Evolutionary conservation across 2,888 invertebrate genomes (phyloP).

Genomic region (Pimpla rufipes): DNA sequence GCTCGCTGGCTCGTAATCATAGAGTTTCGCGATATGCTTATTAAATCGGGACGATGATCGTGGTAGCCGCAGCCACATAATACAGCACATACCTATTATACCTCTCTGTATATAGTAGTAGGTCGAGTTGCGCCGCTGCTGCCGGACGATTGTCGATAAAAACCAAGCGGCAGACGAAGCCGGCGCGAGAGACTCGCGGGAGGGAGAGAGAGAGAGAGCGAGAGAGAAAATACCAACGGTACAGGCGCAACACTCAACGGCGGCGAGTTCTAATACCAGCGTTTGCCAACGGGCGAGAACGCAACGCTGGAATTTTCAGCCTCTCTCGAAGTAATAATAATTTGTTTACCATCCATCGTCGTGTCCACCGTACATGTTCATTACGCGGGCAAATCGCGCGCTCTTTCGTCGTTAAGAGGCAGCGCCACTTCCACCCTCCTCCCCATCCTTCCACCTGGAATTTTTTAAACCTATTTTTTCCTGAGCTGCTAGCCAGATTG

Average conservation of each 20-base stretch:
- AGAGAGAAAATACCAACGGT: slow-evolving; percentile 2
- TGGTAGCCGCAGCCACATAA: slow-evolving; percentile 55
- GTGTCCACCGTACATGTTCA: slow-evolving; percentile 10
- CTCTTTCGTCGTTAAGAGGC: background rate
- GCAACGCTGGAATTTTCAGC: slow-evolving; percentile 29
- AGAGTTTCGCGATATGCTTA: slow-evolving; percentile 79
- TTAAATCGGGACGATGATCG: slow-evolving; percentile 75
- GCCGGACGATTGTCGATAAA: slow-evolving; percentile 47
- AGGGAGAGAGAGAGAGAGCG: slow-evolving; percentile 10
- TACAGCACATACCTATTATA: slow-evolving; percentile 52
- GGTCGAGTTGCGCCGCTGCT: slow-evolving; percentile 22
- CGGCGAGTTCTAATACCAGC: slow-evolving; percentile 14
- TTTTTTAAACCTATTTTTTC: too few relatives aligned
- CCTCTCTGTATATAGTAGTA: slow-evolving; percentile 34
- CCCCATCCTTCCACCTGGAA: too few relatives aligned
- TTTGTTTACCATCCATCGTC: slow-evolving; percentile 39
- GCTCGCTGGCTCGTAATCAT: slow-evolving; percentile 51
- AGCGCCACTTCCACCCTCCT: too few relatives aligned
- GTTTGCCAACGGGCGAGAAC: background rate
- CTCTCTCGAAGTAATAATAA: slow-evolving; percentile 6
- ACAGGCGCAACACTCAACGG: slow-evolving; percentile 9
- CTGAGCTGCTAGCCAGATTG: too few relatives aligned
- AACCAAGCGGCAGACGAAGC: background rate
- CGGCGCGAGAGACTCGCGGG: background rate
- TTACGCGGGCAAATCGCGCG: background rate